Conservation (phyloP, 2,113 vertebrate species). For the Notothenia coriiceps region DNA sequence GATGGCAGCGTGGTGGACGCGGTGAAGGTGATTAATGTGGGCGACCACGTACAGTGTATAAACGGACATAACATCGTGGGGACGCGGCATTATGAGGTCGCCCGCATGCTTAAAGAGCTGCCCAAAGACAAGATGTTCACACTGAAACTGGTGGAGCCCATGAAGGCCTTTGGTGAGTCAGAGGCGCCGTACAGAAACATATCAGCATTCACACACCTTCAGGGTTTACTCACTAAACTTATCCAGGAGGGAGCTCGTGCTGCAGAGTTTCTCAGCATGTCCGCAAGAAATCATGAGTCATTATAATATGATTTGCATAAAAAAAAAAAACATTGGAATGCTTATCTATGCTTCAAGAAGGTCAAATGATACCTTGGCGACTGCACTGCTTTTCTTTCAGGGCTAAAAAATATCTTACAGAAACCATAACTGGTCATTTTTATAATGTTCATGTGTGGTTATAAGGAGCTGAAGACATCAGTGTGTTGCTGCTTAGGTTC, state of each 20-base stretch:
- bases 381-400: not conserved
- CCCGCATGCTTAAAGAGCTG: conserved; percentile 94
- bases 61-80: conserved; percentile 90
- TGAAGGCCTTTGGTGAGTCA: conserved; percentile 96
- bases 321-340: not conserved
- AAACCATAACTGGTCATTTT: not conserved
- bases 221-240: not conserved
- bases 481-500: not conserved
- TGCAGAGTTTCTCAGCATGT: conserved; percentile 1
- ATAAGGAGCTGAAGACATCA: not conserved
- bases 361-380: not conserved
- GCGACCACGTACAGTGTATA: conserved; percentile 94
- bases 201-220: not conserved
- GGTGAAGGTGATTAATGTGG: conserved; percentile 89
- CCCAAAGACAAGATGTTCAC: conserved; percentile 88
- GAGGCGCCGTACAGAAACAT: not conserved
- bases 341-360: not conserved
- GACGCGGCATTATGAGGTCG: conserved; percentile 93
- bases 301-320: not conserved
- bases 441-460: not conserved
- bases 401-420: not conserved
- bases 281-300: not conserved
- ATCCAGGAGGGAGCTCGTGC: not conserved
- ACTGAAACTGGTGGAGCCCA: conserved; percentile 91
- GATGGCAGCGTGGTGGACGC: conserved; percentile 90